phyloP scores from a whole-genome alignment of 2,113 vertebrate species.

The Oenanthe oenanthe region DNA sequence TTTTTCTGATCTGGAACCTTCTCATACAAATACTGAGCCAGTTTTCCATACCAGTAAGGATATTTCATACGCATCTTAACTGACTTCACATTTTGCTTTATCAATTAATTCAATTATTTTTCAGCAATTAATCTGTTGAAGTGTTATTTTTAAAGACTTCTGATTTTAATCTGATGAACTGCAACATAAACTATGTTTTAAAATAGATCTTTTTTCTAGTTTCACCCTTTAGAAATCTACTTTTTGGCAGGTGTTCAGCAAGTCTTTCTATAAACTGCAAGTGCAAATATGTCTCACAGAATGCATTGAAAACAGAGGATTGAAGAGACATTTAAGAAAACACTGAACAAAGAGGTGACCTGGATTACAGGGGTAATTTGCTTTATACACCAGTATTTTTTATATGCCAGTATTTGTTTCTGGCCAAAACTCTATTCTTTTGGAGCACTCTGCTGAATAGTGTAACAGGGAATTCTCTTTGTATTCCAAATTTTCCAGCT shows the following conservation, averaged over 20 bases:
- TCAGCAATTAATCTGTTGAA: background rate
- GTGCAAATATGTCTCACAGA: constrained; percentile 18
- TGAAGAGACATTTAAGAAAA: constrained; percentile 1
- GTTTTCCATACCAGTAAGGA: background rate
- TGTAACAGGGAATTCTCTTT: background rate
- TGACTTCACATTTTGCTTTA: background rate
- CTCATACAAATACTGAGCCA: background rate
- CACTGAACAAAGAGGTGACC: background rate
- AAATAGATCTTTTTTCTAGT: background rate
- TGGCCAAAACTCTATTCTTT: background rate
- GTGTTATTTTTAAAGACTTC: background rate
- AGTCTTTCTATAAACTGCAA: constrained; percentile 43
- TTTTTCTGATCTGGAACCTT: background rate
- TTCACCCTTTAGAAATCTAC: background rate
- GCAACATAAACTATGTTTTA: background rate
- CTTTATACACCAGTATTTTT: background rate
- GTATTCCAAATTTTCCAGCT: background rate
- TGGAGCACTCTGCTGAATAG: background rate
- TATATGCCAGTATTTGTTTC: background rate
- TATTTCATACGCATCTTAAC: background rate
- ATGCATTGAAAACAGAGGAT: background rate
- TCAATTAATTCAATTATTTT: background rate
- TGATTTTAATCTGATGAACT: background rate
- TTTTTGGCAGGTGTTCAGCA: constrained; percentile 31
- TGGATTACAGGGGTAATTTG: background rate